These are phyloP conservation scores for Oxyura jamaicensis DNA, from an alignment of 2,113 vertebrate species.

Conservation along the genomic window DNA sequence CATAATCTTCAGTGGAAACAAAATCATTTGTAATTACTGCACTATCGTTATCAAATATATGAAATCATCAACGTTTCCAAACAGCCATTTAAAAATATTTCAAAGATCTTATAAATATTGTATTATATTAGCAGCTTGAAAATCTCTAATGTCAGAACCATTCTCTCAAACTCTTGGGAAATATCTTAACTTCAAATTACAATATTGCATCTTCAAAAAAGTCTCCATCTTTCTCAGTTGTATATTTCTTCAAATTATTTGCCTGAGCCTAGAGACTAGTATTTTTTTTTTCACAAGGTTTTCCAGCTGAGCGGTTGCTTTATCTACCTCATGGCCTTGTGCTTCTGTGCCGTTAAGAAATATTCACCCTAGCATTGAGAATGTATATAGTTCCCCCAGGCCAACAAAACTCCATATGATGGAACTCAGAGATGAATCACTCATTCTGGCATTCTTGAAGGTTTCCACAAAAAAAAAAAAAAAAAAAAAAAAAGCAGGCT, in stretches of 20 bases:
- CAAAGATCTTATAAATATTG: constrained; percentile 4
- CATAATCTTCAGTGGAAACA: neutral
- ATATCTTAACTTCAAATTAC: constrained; percentile 33
- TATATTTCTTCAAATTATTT: constrained; percentile 37
- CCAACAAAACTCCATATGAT: neutral
- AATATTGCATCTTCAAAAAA: neutral
- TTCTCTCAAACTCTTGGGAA: neutral
- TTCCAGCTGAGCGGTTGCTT: neutral
- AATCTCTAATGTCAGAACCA: neutral
- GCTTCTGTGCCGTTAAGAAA: constrained; percentile 11
- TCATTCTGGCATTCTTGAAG: neutral
- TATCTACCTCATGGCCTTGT: neutral
- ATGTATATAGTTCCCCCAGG: neutral
- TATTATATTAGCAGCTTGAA: constrained; percentile 23
- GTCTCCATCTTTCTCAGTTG: neutral
- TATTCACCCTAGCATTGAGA: neutral
- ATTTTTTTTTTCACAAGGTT: constrained; percentile 1
- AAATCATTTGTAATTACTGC: neutral
- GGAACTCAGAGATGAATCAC: neutral
- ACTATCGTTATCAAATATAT: neutral
- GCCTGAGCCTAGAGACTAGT: neutral
- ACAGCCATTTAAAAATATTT: neutral
- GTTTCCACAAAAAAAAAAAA: neutral
- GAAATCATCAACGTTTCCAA: neutral
- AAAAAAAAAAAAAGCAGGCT: neutral